Conservation (phyloP, 2,797 vertebrate genomes). For the Poeciliopsis paucimaculata region DNA sequence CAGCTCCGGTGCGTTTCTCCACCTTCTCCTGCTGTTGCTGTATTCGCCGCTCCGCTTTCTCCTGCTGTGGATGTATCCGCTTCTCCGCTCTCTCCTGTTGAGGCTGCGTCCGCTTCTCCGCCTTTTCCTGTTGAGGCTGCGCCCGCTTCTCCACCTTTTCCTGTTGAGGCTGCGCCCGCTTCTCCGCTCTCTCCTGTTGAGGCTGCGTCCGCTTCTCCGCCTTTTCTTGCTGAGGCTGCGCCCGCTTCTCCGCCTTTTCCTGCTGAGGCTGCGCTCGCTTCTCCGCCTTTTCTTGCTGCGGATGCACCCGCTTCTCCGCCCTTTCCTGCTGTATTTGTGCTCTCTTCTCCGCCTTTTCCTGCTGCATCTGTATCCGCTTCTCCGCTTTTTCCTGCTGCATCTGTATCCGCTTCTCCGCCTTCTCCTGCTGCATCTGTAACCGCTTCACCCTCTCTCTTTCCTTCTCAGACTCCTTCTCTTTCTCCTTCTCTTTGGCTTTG, state of each 20-base stretch:
- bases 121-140: constrained; percentile 13
- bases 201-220: constrained; percentile 62
- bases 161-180: constrained; percentile 19
- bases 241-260: constrained; percentile 68
- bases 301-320: constrained; percentile 47
- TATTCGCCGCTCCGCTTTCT: constrained; percentile 7
- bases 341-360: constrained; percentile 66
- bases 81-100: constrained; percentile 15
- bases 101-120: constrained; percentile 4
- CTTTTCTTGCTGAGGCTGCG: neutral
- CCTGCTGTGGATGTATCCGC: constrained; percentile 11
- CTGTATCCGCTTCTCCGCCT: constrained; percentile 69
- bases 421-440: constrained; percentile 32
- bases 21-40: constrained; percentile 55
- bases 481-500: constrained; percentile 58
- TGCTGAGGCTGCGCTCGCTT: constrained; percentile 63
- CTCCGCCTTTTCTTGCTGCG: constrained; percentile 52
- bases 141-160: constrained; percentile 10
- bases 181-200: constrained; percentile 62
- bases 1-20: constrained; percentile 58
- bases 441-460: constrained; percentile 65
- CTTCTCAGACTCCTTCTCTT: constrained; percentile 56
- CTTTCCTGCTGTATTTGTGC: constrained; percentile 47
- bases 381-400: constrained; percentile 38
- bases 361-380: constrained; percentile 42